Base-by-base conservation (phyloP, 2,113 vertebrate species). In the Cricetomys ansorgei region DNA sequence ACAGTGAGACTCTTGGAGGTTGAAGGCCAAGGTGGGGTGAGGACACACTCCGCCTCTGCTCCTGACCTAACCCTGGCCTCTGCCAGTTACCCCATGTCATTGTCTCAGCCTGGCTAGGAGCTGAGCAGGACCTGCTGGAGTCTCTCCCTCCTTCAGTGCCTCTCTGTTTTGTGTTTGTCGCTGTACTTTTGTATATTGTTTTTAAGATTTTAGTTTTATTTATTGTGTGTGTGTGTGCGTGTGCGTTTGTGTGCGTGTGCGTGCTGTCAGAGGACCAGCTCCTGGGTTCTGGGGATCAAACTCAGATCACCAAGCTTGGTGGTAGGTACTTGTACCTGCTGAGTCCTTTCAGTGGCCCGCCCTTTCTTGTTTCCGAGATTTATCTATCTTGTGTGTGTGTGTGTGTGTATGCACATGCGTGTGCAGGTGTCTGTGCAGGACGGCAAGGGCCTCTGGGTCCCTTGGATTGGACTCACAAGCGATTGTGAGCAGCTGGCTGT, bases 1-100 rank as follows among this genome's bases (percentile, higher is more conserved):
- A 69, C 27, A 34, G n/a, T 45, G 79, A 72, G 16, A 62, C 88
- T 67, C 77, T 80, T 79, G 69, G 73, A 92, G 89, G 85, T 65
- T 17, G 67, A n/a, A 87, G 91, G 91, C 67, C 93, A 83, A 45
- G 43, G 73, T 83, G 12, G n/a, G 40, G 37, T 29, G 87, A 94
- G 23, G 53, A 10, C 77, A 57, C n/a, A 55, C 19, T 69, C 72
- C 37, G 3, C 1, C 43, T 69, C 76, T 1, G n/a, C 53, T 37
- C 23, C 88, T 48, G 88, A n/a, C 62, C 91, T 21, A 85, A 76
- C 88, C 69, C 79, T 62, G 80, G 43, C 80, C 85, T 77, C 94
- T 57, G 55, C 59, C 72, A 16, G 7, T 43, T 62, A 62, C 53
- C 15, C 15, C 62, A 59, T 40, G 65, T 64, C 75, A 3, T n/a